Conservation (phyloP, 2,888 invertebrate species). For the Agonum fuliginosum region DNA sequence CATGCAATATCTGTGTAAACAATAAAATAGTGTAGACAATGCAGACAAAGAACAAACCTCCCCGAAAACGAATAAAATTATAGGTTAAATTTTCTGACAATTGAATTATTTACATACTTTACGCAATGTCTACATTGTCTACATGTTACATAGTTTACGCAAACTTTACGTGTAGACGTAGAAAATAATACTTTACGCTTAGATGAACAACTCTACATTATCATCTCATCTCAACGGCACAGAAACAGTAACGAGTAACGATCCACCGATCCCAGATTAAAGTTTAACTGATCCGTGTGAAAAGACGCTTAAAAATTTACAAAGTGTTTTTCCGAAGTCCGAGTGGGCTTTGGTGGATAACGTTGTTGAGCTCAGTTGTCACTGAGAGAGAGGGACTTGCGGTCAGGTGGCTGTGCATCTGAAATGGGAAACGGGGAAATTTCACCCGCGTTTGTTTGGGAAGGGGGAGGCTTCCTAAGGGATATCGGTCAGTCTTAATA, state of each 20-base stretch:
- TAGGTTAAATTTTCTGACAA: too few relatives aligned
- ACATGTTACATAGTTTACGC: too few relatives aligned
- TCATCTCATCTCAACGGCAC: not conserved
- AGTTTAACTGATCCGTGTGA: conserved; percentile 15
- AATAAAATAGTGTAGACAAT: too few relatives aligned
- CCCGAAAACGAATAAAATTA: too few relatives aligned
- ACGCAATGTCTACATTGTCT: too few relatives aligned
- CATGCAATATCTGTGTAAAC: too few relatives aligned
- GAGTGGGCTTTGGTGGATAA: not conserved
- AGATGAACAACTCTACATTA: not conserved
- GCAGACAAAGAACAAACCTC: too few relatives aligned
- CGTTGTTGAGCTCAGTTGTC: too few relatives aligned
- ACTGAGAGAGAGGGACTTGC: too few relatives aligned
- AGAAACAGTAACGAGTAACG: conserved; percentile 15
- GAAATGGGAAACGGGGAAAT: too few relatives aligned
- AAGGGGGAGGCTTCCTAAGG: not conserved
- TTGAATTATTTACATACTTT: too few relatives aligned
- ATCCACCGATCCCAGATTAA: conserved; percentile 24
- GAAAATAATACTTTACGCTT: not conserved
- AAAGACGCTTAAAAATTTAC: conserved; percentile 30
- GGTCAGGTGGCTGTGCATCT: not conserved
- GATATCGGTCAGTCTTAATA: not conserved
- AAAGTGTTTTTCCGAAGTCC: conserved; percentile 18
- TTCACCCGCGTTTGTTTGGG: not conserved
- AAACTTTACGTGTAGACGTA: too few relatives aligned